Percentiles rank a stretch among this genome's conserved stretches.
Evolutionary conservation across 2,888 invertebrate genomes (phyloP).

Genomic region (Philaethria dido): DNA sequence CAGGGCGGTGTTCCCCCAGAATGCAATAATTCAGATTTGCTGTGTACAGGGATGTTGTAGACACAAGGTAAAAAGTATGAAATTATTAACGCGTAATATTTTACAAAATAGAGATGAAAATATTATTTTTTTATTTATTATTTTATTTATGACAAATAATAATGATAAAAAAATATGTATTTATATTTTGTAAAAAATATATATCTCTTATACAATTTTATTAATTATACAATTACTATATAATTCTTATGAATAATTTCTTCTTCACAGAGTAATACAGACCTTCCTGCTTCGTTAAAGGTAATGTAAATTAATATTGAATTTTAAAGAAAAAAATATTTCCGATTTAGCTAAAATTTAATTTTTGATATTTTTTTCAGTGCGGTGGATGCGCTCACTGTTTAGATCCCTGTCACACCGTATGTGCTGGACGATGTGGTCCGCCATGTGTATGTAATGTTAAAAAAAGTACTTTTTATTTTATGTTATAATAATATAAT

Average conservation of each 20-base stretch:
- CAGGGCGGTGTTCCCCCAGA: conserved; percentile 70
- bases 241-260: background rate
- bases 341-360: too few species aligned
- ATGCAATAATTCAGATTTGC: conserved; percentile 74
- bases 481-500: background rate
- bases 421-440: conserved; percentile 47
- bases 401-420: conserved; percentile 47
- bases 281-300: conserved; percentile 67
- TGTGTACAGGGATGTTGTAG: conserved; percentile 61
- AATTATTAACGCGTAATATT: too few species aligned
- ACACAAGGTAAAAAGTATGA: conserved; percentile 58
- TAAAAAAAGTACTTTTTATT: background rate
- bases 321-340: too few species aligned
- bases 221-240: background rate
- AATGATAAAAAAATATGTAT: too few species aligned
- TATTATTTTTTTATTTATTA: too few species aligned
- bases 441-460: conserved; percentile 49
- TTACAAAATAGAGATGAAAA: too few species aligned
- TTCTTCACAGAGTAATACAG: conserved; percentile 68
- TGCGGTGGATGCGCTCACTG: conserved; percentile 58
- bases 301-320: conserved; percentile 48
- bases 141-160: too few species aligned
- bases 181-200: background rate
- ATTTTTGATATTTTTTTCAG: conserved; percentile 48
- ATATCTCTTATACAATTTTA: too few species aligned